A percentile compares a stretch with the other conserved stretches of the same genome.
These are phyloP conservation scores for Xylota segnis DNA, from an alignment of 2,888 invertebrate genomes.

Conservation along the genomic window DNA sequence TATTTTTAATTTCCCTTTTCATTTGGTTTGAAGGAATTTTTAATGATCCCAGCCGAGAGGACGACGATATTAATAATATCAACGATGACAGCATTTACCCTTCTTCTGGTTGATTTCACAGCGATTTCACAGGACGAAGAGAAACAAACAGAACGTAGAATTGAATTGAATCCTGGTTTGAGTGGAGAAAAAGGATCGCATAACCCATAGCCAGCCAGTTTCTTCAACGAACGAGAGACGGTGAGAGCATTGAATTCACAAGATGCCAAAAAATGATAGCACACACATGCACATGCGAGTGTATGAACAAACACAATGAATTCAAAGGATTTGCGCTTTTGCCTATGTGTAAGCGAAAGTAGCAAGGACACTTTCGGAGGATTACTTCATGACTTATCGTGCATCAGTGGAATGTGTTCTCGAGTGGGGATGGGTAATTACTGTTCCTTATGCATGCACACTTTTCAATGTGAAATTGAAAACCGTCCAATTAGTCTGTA, in stretches of 20 bases:
- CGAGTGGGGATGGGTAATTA: conserved; percentile 70
- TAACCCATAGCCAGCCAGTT: neutral
- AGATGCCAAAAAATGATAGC: conserved; percentile 71
- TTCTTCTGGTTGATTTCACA: conserved; percentile 52
- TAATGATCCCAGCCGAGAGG: conserved; percentile 48
- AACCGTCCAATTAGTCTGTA: conserved; percentile 78
- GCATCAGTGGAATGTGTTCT: conserved; percentile 62
- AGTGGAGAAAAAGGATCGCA: conserved; percentile 7
- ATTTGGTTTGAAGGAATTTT: conserved; percentile 57
- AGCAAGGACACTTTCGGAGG: conserved; percentile 69
- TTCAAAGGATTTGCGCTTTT: conserved; percentile 62
- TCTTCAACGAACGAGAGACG: no score
- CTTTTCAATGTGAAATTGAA: conserved; percentile 77
- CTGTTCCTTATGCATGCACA: conserved; percentile 72
- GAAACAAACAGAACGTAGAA: conserved; percentile 26
- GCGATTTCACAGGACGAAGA: conserved; percentile 20
- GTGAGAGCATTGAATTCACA: conserved; percentile 36
- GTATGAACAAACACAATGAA: neutral
- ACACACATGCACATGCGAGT: neutral
- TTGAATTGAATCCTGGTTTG: conserved; percentile 50
- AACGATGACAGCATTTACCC: conserved; percentile 46
- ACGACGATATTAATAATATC: conserved; percentile 54
- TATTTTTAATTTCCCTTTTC: conserved; percentile 58
- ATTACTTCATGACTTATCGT: conserved; percentile 75
- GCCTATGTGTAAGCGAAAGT: conserved; percentile 32